Conservation (phyloP, 2,888 invertebrate genomes). For the Cryptus viduatorius region DNA sequence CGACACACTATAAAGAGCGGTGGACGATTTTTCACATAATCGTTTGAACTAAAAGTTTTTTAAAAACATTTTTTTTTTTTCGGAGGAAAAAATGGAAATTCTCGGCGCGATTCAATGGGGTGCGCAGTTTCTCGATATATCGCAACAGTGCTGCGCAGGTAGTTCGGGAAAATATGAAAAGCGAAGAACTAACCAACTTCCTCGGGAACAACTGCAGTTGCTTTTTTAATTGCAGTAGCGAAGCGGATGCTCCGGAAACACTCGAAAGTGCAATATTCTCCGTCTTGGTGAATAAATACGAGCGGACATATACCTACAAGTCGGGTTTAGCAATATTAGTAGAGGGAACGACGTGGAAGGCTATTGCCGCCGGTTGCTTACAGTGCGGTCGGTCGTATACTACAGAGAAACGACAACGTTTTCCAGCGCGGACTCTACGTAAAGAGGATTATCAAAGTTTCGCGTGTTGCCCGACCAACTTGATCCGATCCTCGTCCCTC, state of each 20-base stretch:
- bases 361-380: neutral
- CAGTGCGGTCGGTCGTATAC: constrained; percentile 4
- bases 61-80: neutral
- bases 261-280: constrained; percentile 46
- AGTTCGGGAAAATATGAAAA: neutral
- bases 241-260: neutral
- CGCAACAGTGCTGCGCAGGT: neutral
- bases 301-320: too few species aligned
- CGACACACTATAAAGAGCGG: too few species aligned
- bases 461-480: neutral
- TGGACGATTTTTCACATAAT: too few species aligned
- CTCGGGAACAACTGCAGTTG: neutral
- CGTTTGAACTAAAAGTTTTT: too few species aligned
- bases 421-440: neutral
- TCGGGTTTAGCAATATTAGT: neutral
- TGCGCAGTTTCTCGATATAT: neutral
- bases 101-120: neutral
- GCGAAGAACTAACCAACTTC: constrained; percentile 5
- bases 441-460: constrained; percentile 20
- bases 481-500: neutral
- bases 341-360: neutral
- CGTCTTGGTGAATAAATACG: constrained; percentile 16
- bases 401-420: neutral
- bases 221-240: neutral
- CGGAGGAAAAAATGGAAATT: neutral